Base-by-base conservation (phyloP, 1,140 invertebrate genomes). In the Drosophila lowei region DNA sequence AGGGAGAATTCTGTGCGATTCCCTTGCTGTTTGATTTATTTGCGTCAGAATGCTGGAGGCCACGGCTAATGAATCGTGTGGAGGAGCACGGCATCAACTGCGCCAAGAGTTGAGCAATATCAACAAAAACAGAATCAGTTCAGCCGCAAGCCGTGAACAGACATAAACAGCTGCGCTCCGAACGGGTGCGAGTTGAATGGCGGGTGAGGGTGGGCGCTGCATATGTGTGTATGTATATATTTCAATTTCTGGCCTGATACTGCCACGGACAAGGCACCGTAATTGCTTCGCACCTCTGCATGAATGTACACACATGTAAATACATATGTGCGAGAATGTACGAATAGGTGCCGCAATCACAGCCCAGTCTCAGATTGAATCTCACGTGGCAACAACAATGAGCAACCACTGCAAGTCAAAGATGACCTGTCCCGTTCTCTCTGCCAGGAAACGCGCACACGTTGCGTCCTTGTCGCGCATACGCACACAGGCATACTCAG, bases 1-100 rank as follows among this genome's bases (percentile, higher is more conserved):
- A 6, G 21, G 13, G n/a, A 43, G 50, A 58, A 41, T 50, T 21
- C 41, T 61, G 48, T 50, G 42, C 49, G 59, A 9, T 30, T 53
- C 0, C n/a, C 23, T 25, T 25, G 4, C 5, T 23, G 62, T 75
- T 84, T 71, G 62, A 79, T 83, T 79, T 72, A 84, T 84, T 84
- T 79, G 50, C 70, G 46, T 77, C 43, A 48, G 62, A 72, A 72
- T 50, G 48, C 47, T 65, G 55, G 58, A 61, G 48, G 56, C 38
- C 56, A 48, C 47, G 25, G 59, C 63, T 78, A 78, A 80, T 76
- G 76, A 67, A 76, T 76, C 78, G 76, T 66, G 47, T 16, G 38
- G 44, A 47, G 54, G 48, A 9, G 34, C 43, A 16, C 59, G 50
- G 55, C 49, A 76, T 34, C 61, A 50, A 21, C 30, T 9, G 66